Evolutionary conservation across 1,140 invertebrate species (phyloP).

Genomic region (Drosophila biarmipes): DNA sequence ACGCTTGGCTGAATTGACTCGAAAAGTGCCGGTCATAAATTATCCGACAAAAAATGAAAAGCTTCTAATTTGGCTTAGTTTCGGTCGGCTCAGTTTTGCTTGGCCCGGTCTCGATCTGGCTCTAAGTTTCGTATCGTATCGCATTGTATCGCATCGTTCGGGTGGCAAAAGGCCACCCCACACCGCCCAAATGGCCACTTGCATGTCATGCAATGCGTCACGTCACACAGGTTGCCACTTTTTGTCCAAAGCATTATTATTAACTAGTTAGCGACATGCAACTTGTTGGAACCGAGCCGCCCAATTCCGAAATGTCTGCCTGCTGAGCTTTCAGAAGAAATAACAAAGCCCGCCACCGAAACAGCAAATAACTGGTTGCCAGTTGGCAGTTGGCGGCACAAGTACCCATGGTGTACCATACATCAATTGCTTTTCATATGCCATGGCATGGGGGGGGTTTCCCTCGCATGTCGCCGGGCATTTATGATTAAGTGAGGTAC

Average conservation of each 20-base stretch:
- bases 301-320: slow-evolving; percentile 52
- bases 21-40: slow-evolving; percentile 79
- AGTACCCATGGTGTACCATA: slow-evolving; percentile 20
- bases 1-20: slow-evolving; percentile 78
- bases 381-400: slow-evolving; percentile 10
- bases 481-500: slow-evolving; percentile 79
- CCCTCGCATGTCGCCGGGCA: slow-evolving; percentile 74
- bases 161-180: slow-evolving; percentile 20
- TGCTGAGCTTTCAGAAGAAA: slow-evolving; percentile 55
- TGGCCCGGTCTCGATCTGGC: slow-evolving; percentile 13
- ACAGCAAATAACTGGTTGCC: slow-evolving; percentile 33
- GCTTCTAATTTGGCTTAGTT: slow-evolving; percentile 56
- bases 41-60: slow-evolving; percentile 70
- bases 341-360: slow-evolving; percentile 17
- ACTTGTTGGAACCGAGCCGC: slow-evolving; percentile 49
- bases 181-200: slow-evolving; percentile 13
- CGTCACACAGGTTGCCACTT: slow-evolving; percentile 61
- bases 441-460: neutral
- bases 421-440: slow-evolving; percentile 20
- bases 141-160: slow-evolving; percentile 3
- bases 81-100: slow-evolving; percentile 6
- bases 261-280: slow-evolving; percentile 78
- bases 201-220: slow-evolving; percentile 70
- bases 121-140: slow-evolving; percentile 10
- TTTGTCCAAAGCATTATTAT: slow-evolving; percentile 65